Evolutionary conservation across 2,113 vertebrate species (phyloP).

Genomic region (Pangasianodon gigas): DNA sequence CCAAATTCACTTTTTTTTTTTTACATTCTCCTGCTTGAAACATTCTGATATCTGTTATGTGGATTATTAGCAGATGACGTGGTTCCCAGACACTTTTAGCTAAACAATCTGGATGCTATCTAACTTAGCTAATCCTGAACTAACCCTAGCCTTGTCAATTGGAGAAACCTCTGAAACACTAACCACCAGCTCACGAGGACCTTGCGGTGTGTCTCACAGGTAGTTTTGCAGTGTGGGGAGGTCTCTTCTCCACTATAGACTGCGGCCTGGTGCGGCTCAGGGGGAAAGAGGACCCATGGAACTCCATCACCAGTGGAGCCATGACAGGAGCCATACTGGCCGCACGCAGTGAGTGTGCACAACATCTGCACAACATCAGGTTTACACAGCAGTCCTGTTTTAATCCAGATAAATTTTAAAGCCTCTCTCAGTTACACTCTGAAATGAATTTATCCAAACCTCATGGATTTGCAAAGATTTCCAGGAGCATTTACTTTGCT

Average conservation of each 20-base stretch:
- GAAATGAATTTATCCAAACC: not conserved
- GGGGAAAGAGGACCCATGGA: constrained; percentile 90
- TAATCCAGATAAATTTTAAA: not conserved
- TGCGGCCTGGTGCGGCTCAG: constrained; percentile 83
- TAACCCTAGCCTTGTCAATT: not conserved
- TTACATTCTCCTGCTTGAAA: not conserved
- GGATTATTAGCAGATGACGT: not conserved
- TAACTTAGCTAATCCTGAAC: not conserved
- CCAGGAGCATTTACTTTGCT: not conserved
- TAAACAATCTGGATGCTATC: not conserved
- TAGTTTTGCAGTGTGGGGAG: constrained; percentile 89
- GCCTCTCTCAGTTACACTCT: not conserved
- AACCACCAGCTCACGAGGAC: not conserved
- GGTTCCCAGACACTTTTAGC: not conserved
- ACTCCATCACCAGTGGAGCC: constrained; percentile 87
- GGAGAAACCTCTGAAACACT: not conserved
- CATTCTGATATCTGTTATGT: not conserved
- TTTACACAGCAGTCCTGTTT: not conserved
- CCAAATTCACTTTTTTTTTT: not conserved
- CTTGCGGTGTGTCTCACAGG: constrained; percentile 65
- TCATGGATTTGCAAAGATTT: not conserved
- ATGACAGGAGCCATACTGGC: constrained; percentile 86
- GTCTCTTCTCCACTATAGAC: constrained; percentile 89
- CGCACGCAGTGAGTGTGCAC: constrained; percentile 79
- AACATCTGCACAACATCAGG: not conserved